A percentile compares a stretch with the other conserved stretches of the same genome.
Conservation (phyloP, 2,797 vertebrate genomes). For the Alauda arvensis region DNA sequence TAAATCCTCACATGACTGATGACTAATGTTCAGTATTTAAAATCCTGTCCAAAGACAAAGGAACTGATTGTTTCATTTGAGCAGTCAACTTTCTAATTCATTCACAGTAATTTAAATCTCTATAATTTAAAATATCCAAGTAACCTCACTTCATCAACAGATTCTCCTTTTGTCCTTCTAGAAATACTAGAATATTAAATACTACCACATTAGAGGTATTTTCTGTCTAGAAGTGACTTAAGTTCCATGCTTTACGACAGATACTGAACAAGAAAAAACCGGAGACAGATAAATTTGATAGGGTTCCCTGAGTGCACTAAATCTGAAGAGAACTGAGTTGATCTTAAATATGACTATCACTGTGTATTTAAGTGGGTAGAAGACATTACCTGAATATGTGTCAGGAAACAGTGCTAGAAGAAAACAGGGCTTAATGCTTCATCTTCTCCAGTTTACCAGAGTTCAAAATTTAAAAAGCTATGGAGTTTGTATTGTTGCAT, state of each 20-base stretch:
- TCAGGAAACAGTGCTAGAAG: not conserved
- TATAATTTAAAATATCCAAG: not conserved
- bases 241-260: not conserved
- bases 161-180: not conserved
- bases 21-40: slow-evolving; percentile 53
- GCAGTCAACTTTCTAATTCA: slow-evolving; percentile 21
- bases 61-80: slow-evolving; percentile 33
- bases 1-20: slow-evolving; percentile 60
- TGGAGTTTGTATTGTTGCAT: not conserved
- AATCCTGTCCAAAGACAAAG: slow-evolving; percentile 33
- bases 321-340: not conserved
- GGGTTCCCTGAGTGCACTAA: not conserved
- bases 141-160: not conserved
- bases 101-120: not conserved
- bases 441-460: not conserved
- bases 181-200: not conserved
- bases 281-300: not conserved
- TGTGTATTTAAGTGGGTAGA: not conserved
- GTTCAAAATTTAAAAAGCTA: not conserved
- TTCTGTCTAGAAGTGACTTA: not conserved
- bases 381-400: not conserved
- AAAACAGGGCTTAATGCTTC: not conserved
- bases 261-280: not conserved
- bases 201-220: not conserved
- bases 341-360: rapidly evolving